These are phyloP conservation scores for Heliconius congener DNA, from an alignment of 1,140 invertebrate genomes.

Conservation along the genomic window DNA sequence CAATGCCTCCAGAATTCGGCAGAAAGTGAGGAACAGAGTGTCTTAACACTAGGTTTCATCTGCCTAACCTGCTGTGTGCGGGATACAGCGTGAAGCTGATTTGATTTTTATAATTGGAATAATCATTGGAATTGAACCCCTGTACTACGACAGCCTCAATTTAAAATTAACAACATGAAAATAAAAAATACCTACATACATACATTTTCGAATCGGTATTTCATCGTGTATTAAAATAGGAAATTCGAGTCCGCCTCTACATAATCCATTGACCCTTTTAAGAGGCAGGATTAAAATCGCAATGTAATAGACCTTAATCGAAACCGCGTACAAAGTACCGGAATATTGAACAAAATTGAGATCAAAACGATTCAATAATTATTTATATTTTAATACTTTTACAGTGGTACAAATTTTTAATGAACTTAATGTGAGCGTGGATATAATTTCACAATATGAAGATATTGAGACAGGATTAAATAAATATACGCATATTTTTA, in stretches of 20 bases:
- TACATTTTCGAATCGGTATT: background rate
- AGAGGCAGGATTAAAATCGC: constrained; percentile 24
- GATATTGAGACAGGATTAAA: background rate
- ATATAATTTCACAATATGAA: background rate
- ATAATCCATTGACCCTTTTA: constrained; percentile 30
- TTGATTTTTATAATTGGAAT: too few relatives aligned
- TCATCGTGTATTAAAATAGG: constrained; percentile 3
- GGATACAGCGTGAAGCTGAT: too few relatives aligned
- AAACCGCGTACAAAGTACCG: constrained; percentile 11
- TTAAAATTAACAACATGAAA: background rate
- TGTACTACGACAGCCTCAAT: too few relatives aligned
- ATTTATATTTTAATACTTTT: constrained; percentile 26
- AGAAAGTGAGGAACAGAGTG: too few relatives aligned
- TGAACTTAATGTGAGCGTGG: background rate
- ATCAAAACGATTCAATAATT: constrained; percentile 18
- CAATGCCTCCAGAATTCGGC: too few relatives aligned
- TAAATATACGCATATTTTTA: background rate
- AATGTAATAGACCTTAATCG: constrained; percentile 13
- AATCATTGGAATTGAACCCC: too few relatives aligned
- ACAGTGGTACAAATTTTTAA: background rate
- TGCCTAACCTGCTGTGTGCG: too few relatives aligned
- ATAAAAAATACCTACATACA: background rate
- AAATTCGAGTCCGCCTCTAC: constrained; percentile 11
- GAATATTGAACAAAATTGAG: constrained; percentile 21
- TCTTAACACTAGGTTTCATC: too few relatives aligned